Conservation (phyloP, 2,797 vertebrate genomes). For the Coregonus ussuriensis region DNA sequence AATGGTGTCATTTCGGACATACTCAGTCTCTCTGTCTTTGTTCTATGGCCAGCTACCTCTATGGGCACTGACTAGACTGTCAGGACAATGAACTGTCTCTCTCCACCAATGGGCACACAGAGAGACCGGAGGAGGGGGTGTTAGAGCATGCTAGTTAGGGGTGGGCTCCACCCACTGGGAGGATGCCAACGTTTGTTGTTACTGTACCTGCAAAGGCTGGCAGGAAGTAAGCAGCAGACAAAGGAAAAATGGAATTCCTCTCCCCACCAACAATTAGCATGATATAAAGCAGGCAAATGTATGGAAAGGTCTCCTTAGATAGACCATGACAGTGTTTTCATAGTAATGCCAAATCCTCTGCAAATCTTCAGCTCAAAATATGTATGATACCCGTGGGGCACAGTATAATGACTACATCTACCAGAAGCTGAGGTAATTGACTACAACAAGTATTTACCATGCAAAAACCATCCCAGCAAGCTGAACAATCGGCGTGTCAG, state of each 20-base stretch:
- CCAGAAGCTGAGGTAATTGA: constrained; percentile 5
- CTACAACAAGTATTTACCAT: constrained; percentile 34
- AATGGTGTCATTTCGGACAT: background rate
- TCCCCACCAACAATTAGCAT: no score
- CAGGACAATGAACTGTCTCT: background rate
- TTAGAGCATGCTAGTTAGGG: background rate
- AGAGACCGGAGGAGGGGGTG: background rate
- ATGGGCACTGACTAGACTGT: background rate
- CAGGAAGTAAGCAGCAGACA: no score
- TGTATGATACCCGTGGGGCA: constrained; percentile 26
- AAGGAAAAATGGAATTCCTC: no score
- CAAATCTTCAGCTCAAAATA: constrained; percentile 23
- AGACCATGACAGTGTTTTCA: background rate
- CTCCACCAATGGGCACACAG: background rate
- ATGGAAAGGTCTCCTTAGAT: background rate
- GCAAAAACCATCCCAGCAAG: constrained; percentile 13
- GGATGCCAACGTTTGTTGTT: no score
- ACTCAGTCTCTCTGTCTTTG: background rate
- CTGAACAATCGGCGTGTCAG: constrained; percentile 1
- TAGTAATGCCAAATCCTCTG: background rate
- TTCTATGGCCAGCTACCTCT: background rate
- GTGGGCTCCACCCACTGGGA: no score
- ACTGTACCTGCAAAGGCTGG: no score
- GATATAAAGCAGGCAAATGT: no score
- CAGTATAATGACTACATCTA: constrained; percentile 27